phyloP scores from a whole-genome alignment of 2,888 invertebrate genomes.

The Glyphotaelius pellucidus region DNA sequence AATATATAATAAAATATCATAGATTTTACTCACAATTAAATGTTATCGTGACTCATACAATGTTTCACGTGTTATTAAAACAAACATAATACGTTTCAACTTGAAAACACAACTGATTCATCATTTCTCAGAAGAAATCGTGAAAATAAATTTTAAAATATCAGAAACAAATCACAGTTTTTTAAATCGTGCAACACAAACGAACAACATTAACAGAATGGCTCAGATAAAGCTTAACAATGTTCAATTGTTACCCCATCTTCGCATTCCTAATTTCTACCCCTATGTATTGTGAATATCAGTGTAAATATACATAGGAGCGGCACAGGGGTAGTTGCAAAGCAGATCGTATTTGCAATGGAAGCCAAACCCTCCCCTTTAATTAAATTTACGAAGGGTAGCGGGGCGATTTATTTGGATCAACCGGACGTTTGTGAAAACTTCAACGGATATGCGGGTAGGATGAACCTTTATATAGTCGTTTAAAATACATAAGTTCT shows the following conservation, averaged over 20 bases:
- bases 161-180: slow-evolving; percentile 32
- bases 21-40: not conserved
- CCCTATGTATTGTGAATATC: slow-evolving; percentile 49
- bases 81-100: not conserved
- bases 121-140: not conserved
- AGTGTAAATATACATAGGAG: slow-evolving; percentile 37
- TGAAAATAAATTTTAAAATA: not conserved
- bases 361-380: slow-evolving; percentile 58
- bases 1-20: not conserved
- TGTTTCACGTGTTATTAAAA: not conserved
- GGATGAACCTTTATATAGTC: not conserved
- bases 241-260: slow-evolving; percentile 49
- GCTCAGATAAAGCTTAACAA: slow-evolving; percentile 37
- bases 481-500: not conserved
- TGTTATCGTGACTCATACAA: not conserved
- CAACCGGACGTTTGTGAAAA: slow-evolving; percentile 55
- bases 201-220: slow-evolving; percentile 55
- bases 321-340: slow-evolving; percentile 44
- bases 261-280: slow-evolving; percentile 9
- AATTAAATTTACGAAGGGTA: slow-evolving; percentile 62
- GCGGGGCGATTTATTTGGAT: slow-evolving; percentile 58
- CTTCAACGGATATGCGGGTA: slow-evolving; percentile 25
- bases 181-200: slow-evolving; percentile 44
- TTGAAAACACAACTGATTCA: not conserved
- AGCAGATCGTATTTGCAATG: slow-evolving; percentile 33